phyloP scores from a whole-genome alignment of 1,140 invertebrate species.

The Drosophila rhopaloa region DNA sequence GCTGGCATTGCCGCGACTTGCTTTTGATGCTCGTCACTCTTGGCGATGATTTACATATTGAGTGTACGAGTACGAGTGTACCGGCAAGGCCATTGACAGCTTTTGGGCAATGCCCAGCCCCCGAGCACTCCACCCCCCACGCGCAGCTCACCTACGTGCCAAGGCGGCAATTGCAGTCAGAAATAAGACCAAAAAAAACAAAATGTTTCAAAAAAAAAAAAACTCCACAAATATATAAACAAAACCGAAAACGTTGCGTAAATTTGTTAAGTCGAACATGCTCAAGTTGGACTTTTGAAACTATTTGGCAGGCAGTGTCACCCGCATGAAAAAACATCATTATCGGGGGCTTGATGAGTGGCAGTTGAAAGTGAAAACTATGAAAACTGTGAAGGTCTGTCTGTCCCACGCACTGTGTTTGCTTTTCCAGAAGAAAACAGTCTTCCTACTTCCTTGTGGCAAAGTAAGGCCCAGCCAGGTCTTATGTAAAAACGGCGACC shows the following conservation, averaged over 20 bases:
- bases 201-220: constrained; percentile 1
- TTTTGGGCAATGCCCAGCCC: constrained; percentile 35
- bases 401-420: constrained; percentile 7
- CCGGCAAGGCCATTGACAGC: constrained; percentile 41
- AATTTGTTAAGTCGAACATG: constrained; percentile 49
- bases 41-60: constrained; percentile 38
- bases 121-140: constrained; percentile 5
- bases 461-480: constrained; percentile 1
- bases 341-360: constrained; percentile 9
- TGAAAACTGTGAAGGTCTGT: constrained; percentile 6
- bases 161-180: constrained; percentile 58
- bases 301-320: constrained; percentile 20
- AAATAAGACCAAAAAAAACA: constrained; percentile 8
- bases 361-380: constrained; percentile 6
- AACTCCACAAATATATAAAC: constrained; percentile 12
- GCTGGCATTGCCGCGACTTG: not conserved
- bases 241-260: constrained; percentile 49
- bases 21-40: constrained; percentile 18
- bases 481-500: constrained; percentile 45
- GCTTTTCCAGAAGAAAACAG: not conserved
- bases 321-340: constrained; percentile 21
- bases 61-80: constrained; percentile 25
- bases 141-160: constrained; percentile 57
- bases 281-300: constrained; percentile 6
- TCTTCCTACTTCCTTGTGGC: constrained; percentile 46